Conservation (phyloP, 2,113 vertebrate species). For the Heterotilapia buettikoferi region DNA sequence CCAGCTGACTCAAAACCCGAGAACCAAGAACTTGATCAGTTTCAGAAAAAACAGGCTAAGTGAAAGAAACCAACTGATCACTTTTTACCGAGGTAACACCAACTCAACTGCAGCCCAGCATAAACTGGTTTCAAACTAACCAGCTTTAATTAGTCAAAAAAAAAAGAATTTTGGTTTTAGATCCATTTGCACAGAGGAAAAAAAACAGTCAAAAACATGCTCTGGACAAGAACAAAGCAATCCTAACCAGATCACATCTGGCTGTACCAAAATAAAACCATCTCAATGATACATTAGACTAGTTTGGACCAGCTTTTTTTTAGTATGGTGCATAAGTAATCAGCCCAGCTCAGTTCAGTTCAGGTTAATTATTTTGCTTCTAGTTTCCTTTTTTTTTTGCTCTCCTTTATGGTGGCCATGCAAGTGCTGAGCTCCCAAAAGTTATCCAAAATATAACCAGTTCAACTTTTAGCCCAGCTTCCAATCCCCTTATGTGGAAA, state of each 20-base stretch:
- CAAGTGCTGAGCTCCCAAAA: constrained; percentile 33
- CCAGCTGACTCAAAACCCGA: neutral
- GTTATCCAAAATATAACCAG: constrained; percentile 2
- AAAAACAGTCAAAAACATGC: neutral
- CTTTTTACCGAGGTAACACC: neutral
- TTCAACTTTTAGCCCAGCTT: constrained; percentile 16
- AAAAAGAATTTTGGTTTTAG: constrained; percentile 29
- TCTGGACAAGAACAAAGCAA: neutral
- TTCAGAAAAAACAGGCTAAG: constrained; percentile 11
- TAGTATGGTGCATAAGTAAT: constrained; percentile 7
- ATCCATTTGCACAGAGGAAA: constrained; percentile 12
- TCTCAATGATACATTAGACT: constrained; percentile 10
- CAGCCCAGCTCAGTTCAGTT: neutral
- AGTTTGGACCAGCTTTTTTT: neutral
- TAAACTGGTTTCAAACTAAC: constrained; percentile 2
- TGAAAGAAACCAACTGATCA: constrained; percentile 11
- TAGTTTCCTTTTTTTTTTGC: neutral
- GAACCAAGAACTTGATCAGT: constrained; percentile 7
- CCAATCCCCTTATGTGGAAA: constrained; percentile 19
- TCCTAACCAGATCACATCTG: constrained; percentile 38
- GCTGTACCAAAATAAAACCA: constrained; percentile 13
- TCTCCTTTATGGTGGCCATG: constrained; percentile 31
- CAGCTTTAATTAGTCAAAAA: neutral
- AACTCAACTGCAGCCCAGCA: neutral
- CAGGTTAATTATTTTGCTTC: constrained; percentile 16